Evolutionary conservation across 2,888 invertebrate genomes (phyloP).

Genomic region (Reticulitermes lucifugus): DNA sequence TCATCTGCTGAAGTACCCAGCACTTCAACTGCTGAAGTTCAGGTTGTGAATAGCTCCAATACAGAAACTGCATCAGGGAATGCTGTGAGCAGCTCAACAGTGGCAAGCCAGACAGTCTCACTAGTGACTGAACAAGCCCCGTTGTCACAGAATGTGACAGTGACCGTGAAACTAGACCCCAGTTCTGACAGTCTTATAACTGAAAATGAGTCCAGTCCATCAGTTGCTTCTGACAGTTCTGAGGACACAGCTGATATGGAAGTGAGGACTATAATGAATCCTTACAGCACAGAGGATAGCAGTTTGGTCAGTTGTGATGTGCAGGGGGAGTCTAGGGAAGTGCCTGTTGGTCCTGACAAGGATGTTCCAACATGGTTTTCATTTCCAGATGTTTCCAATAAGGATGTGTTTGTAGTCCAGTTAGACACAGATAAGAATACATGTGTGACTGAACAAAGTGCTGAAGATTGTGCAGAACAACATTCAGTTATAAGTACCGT

Average conservation of each 20-base stretch:
- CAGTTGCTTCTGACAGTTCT: neutral
- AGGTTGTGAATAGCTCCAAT: neutral
- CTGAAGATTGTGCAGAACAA: neutral
- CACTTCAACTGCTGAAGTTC: neutral
- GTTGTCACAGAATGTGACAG: conserved; percentile 2
- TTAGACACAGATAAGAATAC: neutral
- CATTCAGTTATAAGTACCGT: too few relatives aligned
- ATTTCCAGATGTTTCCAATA: neutral
- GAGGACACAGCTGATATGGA: conserved; percentile 42
- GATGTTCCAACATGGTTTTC: neutral
- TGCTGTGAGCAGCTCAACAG: conserved; percentile 15
- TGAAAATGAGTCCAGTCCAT: conserved; percentile 22
- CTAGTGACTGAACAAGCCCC: neutral
- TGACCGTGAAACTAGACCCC: conserved; percentile 31
- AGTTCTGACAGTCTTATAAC: conserved; percentile 15
- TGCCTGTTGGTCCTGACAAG: neutral
- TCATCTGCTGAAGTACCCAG: too few relatives aligned
- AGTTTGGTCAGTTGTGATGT: neutral
- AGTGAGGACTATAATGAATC: conserved; percentile 39
- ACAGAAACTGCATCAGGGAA: neutral
- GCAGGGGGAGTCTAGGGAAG: neutral
- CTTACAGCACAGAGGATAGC: neutral
- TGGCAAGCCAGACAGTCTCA: too few relatives aligned
- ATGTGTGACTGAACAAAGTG: neutral
- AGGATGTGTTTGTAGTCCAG: too few relatives aligned